phyloP scores from a whole-genome alignment of 2,888 invertebrate species.

The Panopea generosa region DNA sequence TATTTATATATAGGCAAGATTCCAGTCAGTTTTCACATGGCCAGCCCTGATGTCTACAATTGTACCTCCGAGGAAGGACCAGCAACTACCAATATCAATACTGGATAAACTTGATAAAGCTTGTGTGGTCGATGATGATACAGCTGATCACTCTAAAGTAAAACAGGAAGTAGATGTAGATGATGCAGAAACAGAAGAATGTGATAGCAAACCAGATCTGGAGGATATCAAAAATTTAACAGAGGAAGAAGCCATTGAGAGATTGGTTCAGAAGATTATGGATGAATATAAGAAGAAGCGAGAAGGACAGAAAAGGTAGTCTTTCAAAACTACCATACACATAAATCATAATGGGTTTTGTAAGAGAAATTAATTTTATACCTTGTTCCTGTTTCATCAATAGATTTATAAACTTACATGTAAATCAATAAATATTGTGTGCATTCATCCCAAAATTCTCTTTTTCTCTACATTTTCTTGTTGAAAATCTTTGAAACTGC shows the following conservation, averaged over 20 bases:
- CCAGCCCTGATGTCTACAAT: conserved; percentile 76
- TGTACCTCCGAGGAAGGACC: conserved; percentile 45
- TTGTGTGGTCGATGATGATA: background rate
- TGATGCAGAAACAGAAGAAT: background rate
- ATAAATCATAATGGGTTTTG: background rate
- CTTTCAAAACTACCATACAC: background rate
- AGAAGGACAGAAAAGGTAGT: conserved; percentile 17
- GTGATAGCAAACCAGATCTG: background rate
- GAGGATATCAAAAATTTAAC: conserved; percentile 19
- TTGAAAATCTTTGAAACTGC: too few species aligned
- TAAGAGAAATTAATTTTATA: too few species aligned
- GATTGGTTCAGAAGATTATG: conserved; percentile 45
- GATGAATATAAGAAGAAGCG: conserved; percentile 29
- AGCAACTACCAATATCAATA: background rate
- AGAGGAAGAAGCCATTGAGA: conserved; percentile 52
- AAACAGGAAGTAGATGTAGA: background rate
- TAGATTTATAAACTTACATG: too few species aligned
- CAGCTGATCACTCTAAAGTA: background rate
- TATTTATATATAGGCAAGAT: conserved; percentile 59
- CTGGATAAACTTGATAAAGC: too few species aligned
- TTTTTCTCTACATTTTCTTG: too few species aligned
- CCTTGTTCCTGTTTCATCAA: too few species aligned
- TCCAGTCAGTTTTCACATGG: conserved; percentile 77
- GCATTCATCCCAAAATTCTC: too few species aligned
- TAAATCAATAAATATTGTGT: too few species aligned